These are phyloP conservation scores for Plectropomus leopardus DNA, from an alignment of 2,113 vertebrate species.

Conservation along the genomic window DNA sequence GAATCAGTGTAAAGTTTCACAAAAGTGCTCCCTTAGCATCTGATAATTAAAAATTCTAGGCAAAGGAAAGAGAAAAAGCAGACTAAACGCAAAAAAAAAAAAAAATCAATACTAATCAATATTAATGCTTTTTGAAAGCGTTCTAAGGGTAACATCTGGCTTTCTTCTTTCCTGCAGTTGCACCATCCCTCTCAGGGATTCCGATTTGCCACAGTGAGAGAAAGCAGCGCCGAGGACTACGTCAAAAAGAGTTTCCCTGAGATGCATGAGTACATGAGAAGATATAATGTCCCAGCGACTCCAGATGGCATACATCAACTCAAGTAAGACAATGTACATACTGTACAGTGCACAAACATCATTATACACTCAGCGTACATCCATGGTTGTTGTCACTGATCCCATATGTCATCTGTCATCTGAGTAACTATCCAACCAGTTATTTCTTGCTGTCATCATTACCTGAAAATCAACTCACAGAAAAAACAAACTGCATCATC, in stretches of 20 bases:
- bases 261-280: constrained; percentile 92
- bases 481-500: neutral
- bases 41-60: neutral
- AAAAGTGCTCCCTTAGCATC: neutral
- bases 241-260: constrained; percentile 95
- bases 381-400: neutral
- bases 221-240: constrained; percentile 96
- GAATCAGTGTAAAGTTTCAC: neutral
- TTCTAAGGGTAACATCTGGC: constrained; percentile 22
- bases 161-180: constrained; percentile 87
- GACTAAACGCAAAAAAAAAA: neutral
- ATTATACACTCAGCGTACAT: neutral
- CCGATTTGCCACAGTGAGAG: constrained; percentile 93
- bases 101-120: neutral
- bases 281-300: constrained; percentile 91
- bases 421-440: neutral
- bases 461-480: constrained; percentile 13
- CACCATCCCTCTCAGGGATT: constrained; percentile 94
- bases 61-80: neutral
- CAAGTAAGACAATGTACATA: constrained; percentile 82
- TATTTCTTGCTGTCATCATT: constrained; percentile 15
- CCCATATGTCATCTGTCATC: neutral
- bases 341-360: neutral
- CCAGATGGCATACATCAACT: constrained; percentile 91
- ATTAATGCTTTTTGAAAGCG: constrained; percentile 2